phyloP scores from a whole-genome alignment of 2,113 vertebrate species.

The Oreochromis aureus region DNA sequence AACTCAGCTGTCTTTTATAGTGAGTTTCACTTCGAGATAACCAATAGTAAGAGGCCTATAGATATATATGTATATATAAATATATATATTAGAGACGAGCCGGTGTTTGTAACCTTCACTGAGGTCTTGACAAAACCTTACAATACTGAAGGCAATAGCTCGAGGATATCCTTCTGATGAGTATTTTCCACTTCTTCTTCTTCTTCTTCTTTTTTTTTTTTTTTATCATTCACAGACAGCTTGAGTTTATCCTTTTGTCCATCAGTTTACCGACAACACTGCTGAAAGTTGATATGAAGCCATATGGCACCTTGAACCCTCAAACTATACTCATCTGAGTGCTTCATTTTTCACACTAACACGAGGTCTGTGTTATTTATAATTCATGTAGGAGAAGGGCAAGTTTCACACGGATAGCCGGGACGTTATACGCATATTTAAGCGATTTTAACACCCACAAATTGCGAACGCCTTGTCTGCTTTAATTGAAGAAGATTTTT shows the following conservation, averaged over 20 bases:
- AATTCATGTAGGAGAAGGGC: conserved; percentile 44
- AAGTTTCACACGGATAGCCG: neutral
- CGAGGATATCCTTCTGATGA: neutral
- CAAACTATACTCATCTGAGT: conserved; percentile 7
- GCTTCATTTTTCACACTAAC: conserved; percentile 38
- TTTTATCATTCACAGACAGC: neutral
- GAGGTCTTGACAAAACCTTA: neutral
- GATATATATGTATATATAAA: rapidly evolving
- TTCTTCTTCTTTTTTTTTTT: neutral
- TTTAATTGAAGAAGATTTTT: neutral
- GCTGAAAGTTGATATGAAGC: conserved; percentile 38
- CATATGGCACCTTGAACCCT: conserved; percentile 30
- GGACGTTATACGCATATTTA: conserved; percentile 47
- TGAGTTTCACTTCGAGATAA: neutral
- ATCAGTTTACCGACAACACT: conserved; percentile 12
- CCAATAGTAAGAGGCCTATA: neutral
- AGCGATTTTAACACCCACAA: conserved; percentile 28
- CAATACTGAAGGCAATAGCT: neutral
- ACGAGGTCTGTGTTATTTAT: conserved; percentile 40
- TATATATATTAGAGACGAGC: neutral
- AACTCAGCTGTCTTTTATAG: neutral
- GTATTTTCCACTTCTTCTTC: neutral
- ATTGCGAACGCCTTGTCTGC: neutral
- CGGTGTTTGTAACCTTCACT: neutral
- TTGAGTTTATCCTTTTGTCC: conserved; percentile 28